These are phyloP conservation scores for Heliconius sara DNA, from an alignment of 2,888 invertebrate genomes.

Conservation along the genomic window DNA sequence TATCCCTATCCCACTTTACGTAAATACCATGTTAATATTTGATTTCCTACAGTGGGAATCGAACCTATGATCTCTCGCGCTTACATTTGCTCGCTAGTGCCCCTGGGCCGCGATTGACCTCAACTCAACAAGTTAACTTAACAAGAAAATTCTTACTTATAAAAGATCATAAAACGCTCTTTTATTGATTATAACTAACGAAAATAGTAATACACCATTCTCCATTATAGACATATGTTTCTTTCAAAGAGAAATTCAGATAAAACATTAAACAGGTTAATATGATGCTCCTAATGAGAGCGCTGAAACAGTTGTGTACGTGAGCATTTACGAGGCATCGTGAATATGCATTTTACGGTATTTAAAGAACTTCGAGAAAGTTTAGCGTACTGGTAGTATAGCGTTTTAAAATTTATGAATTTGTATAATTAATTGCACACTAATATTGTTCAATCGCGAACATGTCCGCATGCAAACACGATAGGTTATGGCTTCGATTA, in stretches of 20 bases:
- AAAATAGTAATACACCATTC: not conserved
- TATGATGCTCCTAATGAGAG: slow-evolving; percentile 57
- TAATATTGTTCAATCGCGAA: not conserved
- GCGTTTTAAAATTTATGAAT: not conserved
- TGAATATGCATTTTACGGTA: slow-evolving; percentile 70
- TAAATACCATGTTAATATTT: too few species aligned
- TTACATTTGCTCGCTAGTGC: too few species aligned
- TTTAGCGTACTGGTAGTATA: slow-evolving; percentile 46
- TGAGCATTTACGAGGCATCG: slow-evolving; percentile 63
- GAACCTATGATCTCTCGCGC: too few species aligned
- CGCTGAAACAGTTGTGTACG: slow-evolving; percentile 62
- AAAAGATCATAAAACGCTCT: too few species aligned
- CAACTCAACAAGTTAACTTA: too few species aligned
- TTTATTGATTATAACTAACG: not conserved
- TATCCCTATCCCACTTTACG: too few species aligned
- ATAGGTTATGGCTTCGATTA: too few species aligned
- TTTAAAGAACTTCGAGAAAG: slow-evolving; percentile 61
- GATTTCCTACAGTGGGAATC: too few species aligned
- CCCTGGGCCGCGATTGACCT: too few species aligned
- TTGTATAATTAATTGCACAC: not conserved
- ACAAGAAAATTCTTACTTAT: too few species aligned
- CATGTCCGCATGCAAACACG: too few species aligned
- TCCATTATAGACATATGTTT: not conserved
- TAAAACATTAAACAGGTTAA: slow-evolving; percentile 27
- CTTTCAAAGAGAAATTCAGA: slow-evolving; percentile 1